phyloP scores from a whole-genome alignment of 2,797 vertebrate species.

The Lophotriccus pileatus region DNA sequence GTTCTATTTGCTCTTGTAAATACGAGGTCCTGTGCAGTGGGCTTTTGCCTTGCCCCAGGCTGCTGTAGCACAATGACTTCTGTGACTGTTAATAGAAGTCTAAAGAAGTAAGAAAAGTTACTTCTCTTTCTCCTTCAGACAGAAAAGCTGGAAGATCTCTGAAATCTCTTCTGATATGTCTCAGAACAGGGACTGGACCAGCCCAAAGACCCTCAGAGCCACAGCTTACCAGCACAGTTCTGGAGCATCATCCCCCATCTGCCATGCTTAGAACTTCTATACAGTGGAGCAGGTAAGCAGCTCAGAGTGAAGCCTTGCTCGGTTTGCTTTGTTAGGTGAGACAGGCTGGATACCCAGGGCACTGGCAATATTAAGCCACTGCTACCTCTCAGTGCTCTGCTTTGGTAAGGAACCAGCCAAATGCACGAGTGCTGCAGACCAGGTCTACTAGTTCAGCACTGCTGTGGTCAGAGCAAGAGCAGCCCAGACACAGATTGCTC shows the following conservation, averaged over 20 bases:
- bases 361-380: background rate
- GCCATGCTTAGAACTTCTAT: background rate
- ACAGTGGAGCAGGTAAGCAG: background rate
- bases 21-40: background rate
- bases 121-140: constrained; percentile 18
- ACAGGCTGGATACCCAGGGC: background rate
- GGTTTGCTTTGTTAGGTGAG: background rate
- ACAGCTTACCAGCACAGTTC: background rate
- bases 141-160: background rate
- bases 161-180: background rate
- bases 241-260: background rate
- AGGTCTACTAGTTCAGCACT: background rate
- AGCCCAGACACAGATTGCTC: background rate
- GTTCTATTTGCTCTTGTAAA: background rate
- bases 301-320: background rate
- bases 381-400: background rate
- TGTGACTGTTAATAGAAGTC: constrained; percentile 38
- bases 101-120: constrained; percentile 29
- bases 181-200: background rate
- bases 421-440: background rate
- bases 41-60: background rate
- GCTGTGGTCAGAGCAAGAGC: background rate
- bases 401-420: background rate
- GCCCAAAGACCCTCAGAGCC: background rate
- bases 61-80: background rate